Evolutionary conservation across 2,888 invertebrate species (phyloP).

Genomic region (Osmoderma eremita): DNA sequence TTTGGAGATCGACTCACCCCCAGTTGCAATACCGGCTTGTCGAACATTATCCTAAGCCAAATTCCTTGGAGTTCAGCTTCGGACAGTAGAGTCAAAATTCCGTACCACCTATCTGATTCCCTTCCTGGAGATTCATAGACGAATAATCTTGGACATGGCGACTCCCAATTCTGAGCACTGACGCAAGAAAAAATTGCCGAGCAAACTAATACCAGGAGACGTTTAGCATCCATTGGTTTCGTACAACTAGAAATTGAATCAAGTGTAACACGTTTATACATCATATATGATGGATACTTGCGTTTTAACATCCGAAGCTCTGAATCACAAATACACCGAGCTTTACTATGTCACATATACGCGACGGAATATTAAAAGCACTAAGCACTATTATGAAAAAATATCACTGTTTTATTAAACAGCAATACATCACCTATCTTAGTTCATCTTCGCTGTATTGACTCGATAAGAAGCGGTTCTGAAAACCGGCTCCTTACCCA

Average conservation of each 20-base stretch:
- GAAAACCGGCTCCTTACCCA: too few relatives aligned
- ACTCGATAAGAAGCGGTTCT: too few relatives aligned
- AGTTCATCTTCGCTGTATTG: too few relatives aligned
- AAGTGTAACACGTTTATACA: not conserved
- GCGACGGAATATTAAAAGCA: too few relatives aligned
- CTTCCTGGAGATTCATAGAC: slow-evolving; percentile 66
- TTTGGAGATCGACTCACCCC: slow-evolving; percentile 31
- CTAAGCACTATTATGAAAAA: too few relatives aligned
- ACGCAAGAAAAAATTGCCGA: not conserved
- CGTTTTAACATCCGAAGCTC: not conserved
- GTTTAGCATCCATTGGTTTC: slow-evolving; percentile 21
- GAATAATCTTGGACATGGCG: slow-evolving; percentile 72
- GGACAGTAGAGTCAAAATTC: slow-evolving; percentile 66
- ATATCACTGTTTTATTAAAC: too few relatives aligned
- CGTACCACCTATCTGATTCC: slow-evolving; percentile 71
- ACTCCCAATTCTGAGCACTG: slow-evolving; percentile 42
- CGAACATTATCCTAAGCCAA: slow-evolving; percentile 69
- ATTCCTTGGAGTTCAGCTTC: slow-evolving; percentile 69
- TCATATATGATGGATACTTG: not conserved
- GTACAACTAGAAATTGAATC: not conserved
- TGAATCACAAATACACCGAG: too few relatives aligned
- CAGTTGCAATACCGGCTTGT: slow-evolving; percentile 55
- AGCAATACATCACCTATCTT: too few relatives aligned
- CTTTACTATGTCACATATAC: too few relatives aligned
- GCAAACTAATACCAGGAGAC: not conserved